phyloP scores from a whole-genome alignment of 2,888 invertebrate species.

The Thereva nobilitata region DNA sequence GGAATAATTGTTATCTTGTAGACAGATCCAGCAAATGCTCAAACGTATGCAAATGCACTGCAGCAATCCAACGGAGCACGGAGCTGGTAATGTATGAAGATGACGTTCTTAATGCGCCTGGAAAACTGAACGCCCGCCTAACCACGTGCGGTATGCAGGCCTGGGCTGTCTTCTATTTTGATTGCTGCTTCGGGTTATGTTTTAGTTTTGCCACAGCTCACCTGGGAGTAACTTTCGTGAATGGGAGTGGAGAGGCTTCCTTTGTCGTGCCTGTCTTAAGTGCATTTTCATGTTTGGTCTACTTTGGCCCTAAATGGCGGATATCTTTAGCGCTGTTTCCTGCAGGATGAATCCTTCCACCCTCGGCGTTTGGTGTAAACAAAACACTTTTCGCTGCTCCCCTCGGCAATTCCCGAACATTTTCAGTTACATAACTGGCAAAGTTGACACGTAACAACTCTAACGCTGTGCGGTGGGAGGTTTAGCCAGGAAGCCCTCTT shows the following conservation, averaged over 20 bases:
- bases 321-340: too few species aligned
- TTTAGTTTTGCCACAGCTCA: background rate
- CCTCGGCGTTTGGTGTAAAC: background rate
- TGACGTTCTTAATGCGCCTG: background rate
- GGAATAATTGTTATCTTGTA: conserved; percentile 10
- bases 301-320: too few species aligned
- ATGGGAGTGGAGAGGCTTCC: background rate
- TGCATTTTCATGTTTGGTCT: too few species aligned
- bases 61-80: background rate
- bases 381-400: conserved; percentile 6
- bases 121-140: background rate
- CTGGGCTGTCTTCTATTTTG: conserved; percentile 9
- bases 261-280: background rate
- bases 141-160: too few species aligned
- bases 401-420: background rate
- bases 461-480: background rate
- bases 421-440: conserved; percentile 12
- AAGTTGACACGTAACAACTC: conserved; percentile 15
- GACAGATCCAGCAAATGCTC: background rate
- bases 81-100: background rate
- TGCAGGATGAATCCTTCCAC: conserved; percentile 6
- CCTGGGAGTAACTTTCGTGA: background rate
- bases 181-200: conserved; percentile 1
- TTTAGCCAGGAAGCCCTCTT: background rate
- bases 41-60: background rate